Evolutionary conservation across 2,888 invertebrate genomes (phyloP), one percentile per base, ranked within the genome.

Genomic region (Chaetoderma sp.): DNA sequence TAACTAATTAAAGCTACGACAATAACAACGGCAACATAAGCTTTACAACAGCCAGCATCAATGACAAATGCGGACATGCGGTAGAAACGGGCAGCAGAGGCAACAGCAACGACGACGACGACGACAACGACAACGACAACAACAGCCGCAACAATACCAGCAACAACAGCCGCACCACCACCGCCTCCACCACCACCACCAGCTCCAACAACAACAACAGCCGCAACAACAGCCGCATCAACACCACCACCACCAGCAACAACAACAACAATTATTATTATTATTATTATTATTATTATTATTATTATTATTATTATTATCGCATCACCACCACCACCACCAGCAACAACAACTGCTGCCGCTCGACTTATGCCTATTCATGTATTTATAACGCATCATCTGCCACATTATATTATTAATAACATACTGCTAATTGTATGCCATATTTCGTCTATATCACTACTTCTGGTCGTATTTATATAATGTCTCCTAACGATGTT

Each of bases 101-200:
- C 44, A 23, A 32, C 55, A 4, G 0, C 27, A 27, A 18, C 58
- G 2, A 13, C 36, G 18, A 3, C 16, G 25, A n/a, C 28, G 27
- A 10, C 25, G 30, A 32, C 25, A 21, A 13, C 36, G 10, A 18
- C 23, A 10, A 10, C n/a, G 36, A 6, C 6, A 3, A 10, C 45
- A 21, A 16, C 25, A 58, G n/a, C 32, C 4, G 10, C 21, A 13
- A 6, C 10, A 52, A 27, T 30, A 58, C 6, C 30, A 28, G 25
- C 25, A 58, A 21, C 28, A 49, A 27, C 47, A 61, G 44, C 28
- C 42, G 55, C 33, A 61, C 33, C 23, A 56, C 33, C 30, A 56
- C 33, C 33, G 45, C 28, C 28, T 30, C 23, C 28, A 56, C 3
- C 28, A 56, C 33, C 33, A 56, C 44, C 28, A 56, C 28, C 28